These are phyloP conservation scores for Dissostichus mawsoni DNA, from an alignment of 2,113 vertebrate species.

Conservation along the genomic window DNA sequence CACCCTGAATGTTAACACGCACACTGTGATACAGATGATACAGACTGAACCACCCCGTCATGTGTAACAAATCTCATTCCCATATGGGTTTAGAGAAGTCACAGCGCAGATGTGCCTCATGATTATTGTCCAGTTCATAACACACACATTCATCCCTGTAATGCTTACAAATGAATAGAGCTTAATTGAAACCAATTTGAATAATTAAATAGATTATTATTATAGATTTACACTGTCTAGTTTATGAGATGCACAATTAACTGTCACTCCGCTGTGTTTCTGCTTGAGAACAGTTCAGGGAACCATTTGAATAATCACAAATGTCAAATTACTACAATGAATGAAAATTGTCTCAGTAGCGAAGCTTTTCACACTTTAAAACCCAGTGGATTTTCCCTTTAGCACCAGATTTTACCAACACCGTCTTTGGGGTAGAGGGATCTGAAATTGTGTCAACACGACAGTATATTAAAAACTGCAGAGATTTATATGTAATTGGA, in stretches of 20 bases:
- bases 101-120: conserved; percentile 59
- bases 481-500: neutral
- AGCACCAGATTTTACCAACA: too few species aligned
- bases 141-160: conserved; percentile 25
- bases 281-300: too few species aligned
- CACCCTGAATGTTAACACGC: conserved; percentile 38
- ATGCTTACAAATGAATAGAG: conserved; percentile 23
- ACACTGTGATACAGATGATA: conserved; percentile 56
- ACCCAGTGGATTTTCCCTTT: neutral
- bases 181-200: conserved; percentile 30
- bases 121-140: conserved; percentile 53
- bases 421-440: neutral
- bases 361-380: too few species aligned
- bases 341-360: neutral
- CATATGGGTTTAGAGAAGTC: conserved; percentile 48
- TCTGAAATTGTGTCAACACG: neutral
- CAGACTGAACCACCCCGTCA: conserved; percentile 59
- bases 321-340: too few species aligned
- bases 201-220: neutral
- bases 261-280: neutral
- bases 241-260: neutral
- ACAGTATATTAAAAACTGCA: neutral
- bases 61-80: conserved; percentile 60
- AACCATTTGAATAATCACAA: too few species aligned
- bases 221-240: neutral